phyloP scores from a whole-genome alignment of 2,888 invertebrate genomes.

The Acleris sparsana region DNA sequence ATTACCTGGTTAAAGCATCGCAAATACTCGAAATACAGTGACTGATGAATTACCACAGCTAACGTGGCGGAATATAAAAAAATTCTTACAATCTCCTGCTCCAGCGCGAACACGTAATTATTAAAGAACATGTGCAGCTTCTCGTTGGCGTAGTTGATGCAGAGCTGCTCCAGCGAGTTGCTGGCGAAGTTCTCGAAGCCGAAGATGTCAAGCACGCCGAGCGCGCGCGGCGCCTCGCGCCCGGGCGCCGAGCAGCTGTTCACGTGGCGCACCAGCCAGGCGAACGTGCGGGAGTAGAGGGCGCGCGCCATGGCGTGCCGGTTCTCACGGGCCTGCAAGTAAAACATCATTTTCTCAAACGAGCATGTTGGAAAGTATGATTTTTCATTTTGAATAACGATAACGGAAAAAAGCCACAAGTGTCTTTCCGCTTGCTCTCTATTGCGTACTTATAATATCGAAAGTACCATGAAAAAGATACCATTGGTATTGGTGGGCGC shows the following conservation, averaged over 20 bases:
- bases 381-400: too few species aligned
- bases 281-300: conserved; percentile 94
- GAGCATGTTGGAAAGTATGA: too few species aligned
- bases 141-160: conserved; percentile 97
- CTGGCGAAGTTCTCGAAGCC: conserved; percentile 96
- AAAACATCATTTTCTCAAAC: too few species aligned
- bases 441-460: too few species aligned
- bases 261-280: conserved; percentile 96
- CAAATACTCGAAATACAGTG: too few species aligned
- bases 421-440: too few species aligned
- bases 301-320: conserved; percentile 97
- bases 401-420: too few species aligned
- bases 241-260: conserved; percentile 96
- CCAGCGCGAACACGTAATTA: conserved; percentile 96
- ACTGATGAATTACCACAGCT: too few species aligned
- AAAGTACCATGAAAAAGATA: too few species aligned
- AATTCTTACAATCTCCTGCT: conserved; percentile 95
- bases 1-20: too few species aligned
- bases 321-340: conserved; percentile 91
- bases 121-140: conserved; percentile 98
- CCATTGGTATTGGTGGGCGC: too few species aligned
- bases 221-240: conserved; percentile 88
- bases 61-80: neutral
- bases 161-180: conserved; percentile 96
- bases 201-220: conserved; percentile 96